phyloP scores from a whole-genome alignment of 2,113 vertebrate genomes.

The Neotragus pygmaeus region DNA sequence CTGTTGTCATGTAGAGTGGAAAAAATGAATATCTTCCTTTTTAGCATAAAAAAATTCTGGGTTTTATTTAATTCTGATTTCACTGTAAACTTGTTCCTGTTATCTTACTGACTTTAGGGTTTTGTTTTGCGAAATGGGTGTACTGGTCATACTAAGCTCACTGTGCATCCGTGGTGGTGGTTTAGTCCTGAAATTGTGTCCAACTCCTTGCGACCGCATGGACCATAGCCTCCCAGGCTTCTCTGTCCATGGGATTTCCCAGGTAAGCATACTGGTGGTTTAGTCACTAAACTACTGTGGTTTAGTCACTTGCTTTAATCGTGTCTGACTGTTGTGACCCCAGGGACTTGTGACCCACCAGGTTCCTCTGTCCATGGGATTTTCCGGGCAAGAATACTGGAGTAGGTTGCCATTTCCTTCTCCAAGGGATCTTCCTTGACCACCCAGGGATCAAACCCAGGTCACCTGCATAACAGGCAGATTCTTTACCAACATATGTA shows the following conservation, averaged over 20 bases:
- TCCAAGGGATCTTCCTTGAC: background rate
- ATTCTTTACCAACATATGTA: background rate
- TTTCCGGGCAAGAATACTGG: background rate
- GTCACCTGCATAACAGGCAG: background rate
- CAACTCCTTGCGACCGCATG: accelerated
- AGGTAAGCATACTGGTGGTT: background rate
- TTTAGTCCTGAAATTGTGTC: background rate
- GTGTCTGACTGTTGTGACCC: background rate
- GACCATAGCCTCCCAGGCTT: background rate
- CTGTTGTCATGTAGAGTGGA: background rate
- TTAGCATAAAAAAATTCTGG: background rate
- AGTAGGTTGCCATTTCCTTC: background rate
- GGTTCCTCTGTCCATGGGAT: background rate
- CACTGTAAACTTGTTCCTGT: background rate
- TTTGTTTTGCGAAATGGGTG: background rate
- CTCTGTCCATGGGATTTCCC: background rate
- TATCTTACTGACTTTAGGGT: background rate
- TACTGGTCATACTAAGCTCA: background rate
- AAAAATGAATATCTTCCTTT: background rate
- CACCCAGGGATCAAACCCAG: background rate
- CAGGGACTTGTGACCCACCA: background rate
- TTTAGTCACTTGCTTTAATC: background rate
- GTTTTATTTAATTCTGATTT: background rate
- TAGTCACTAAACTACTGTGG: background rate
- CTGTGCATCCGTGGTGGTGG: background rate